Evolutionary conservation across 2,888 invertebrate genomes (phyloP), one percentile per base, ranked within the genome.

Genomic region (Urechis unicinctus): DNA sequence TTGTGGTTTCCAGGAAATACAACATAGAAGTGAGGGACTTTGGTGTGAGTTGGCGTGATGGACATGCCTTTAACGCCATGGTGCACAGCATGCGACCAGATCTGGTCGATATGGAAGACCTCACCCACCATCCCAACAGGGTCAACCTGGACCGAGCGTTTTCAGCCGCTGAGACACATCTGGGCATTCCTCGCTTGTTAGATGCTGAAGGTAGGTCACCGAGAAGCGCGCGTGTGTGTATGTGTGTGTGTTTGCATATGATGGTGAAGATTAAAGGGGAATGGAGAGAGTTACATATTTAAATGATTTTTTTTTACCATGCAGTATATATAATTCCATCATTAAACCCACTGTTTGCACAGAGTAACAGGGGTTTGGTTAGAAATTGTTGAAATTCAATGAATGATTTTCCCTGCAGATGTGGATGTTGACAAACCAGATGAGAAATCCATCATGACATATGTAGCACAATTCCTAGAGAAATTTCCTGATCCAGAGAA

Each of bases 371-470:
- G n/a, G n/a, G n/a, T n/a, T n/a, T n/a, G n/a, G n/a, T n/a, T n/a
- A n/a, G n/a, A n/a, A n/a, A n/a, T n/a, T n/a, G n/a, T n/a, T n/a
- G n/a, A n/a, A n/a, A n/a, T n/a, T n/a, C n/a, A n/a, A n/a, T n/a
- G n/a, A 36, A 36, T 55, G 30, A 50, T 59, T 36, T 30, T 58
- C 2, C 36, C 17, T 17, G 17, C 61, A 79, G 94, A 94, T 79
- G 93, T 94, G 51, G 94, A 95, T 78, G 93, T 94, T 28, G 87
- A 89, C 29, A 90, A 91, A 75, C 96, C 96, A 3, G 96, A 96
- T 78, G 96, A 96, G 78, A 89, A 91, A 80, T 94, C 93, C 61
- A 91, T 96, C 69, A 96, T 96, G 95, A 96, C 96, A 30, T 96
- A 96, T 78, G 94, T 96, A 61, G 94, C 96, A 43, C 95, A 96